Conservation (phyloP, 2,113 vertebrate genomes). For the Heterotilapia buettikoferi region DNA sequence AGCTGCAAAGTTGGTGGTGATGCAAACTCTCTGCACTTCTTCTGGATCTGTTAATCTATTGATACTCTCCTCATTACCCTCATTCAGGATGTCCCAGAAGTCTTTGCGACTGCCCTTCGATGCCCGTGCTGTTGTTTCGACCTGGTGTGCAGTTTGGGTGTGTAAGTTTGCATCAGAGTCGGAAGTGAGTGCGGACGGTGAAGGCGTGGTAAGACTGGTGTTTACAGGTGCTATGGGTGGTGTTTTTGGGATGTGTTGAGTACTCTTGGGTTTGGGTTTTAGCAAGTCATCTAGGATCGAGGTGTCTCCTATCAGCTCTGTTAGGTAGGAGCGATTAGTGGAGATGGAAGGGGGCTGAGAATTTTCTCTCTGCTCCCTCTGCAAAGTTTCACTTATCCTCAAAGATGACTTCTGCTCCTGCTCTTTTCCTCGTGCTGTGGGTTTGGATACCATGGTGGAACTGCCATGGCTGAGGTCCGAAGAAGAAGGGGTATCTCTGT, state of each 20-base stretch:
- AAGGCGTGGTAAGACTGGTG: background rate
- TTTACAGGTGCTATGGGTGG: background rate
- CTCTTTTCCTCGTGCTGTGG: slow-evolving; percentile 9
- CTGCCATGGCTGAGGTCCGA: slow-evolving; percentile 15
- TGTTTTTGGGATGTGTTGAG: background rate
- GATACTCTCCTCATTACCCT: slow-evolving; percentile 84
- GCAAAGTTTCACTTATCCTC: background rate
- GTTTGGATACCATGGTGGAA: slow-evolving; percentile 22
- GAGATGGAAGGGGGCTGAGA: background rate
- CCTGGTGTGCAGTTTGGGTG: background rate
- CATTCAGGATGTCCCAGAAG: slow-evolving; percentile 93
- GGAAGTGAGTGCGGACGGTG: background rate
- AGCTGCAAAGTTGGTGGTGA: slow-evolving; percentile 40
- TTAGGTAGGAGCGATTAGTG: slow-evolving; percentile 39
- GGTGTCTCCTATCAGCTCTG: slow-evolving; percentile 87
- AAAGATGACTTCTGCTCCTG: background rate
- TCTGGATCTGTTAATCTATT: slow-evolving; percentile 82
- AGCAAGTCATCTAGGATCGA: slow-evolving; percentile 88
- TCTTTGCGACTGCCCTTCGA: slow-evolving; percentile 77
- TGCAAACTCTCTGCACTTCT: slow-evolving; percentile 82
- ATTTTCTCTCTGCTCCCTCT: background rate
- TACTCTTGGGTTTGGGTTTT: slow-evolving; percentile 58
- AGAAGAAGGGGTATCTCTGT: slow-evolving; percentile 53
- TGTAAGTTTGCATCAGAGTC: background rate
- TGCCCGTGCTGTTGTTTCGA: slow-evolving; percentile 30